Conservation (phyloP, 2,797 vertebrate genomes). For the Bradypus variegatus region DNA sequence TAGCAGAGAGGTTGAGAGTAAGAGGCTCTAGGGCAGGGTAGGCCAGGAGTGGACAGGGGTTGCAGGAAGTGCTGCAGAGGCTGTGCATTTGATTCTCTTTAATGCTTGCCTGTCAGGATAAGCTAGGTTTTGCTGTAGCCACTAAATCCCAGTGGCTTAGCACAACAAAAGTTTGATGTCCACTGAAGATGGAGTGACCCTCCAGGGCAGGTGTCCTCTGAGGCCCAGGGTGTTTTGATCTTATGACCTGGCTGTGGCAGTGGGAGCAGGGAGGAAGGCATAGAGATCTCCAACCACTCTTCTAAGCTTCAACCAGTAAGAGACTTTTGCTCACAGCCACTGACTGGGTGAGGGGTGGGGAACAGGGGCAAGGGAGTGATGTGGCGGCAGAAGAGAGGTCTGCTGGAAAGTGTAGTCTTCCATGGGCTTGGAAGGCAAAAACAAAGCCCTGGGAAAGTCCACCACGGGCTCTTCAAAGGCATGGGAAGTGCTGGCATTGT, state of each 20-base stretch:
- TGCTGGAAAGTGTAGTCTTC: background rate
- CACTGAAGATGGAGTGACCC: background rate
- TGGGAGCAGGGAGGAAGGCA: background rate
- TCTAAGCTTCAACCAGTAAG: background rate
- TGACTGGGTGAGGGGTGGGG: background rate
- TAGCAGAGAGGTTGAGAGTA: background rate
- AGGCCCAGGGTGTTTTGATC: background rate
- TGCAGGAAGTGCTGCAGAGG: background rate
- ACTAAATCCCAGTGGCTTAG: background rate
- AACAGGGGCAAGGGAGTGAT: background rate
- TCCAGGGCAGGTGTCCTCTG: background rate
- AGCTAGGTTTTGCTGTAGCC: background rate
- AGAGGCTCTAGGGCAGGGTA: background rate
- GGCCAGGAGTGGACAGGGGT: background rate
- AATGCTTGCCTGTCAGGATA: background rate
- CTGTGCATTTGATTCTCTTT: background rate
- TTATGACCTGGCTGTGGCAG: background rate
- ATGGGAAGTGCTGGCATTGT: background rate
- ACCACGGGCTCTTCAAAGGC: background rate
- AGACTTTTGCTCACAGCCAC: background rate
- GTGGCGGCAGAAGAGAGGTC: background rate
- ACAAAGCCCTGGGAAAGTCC: background rate
- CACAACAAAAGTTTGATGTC: background rate
- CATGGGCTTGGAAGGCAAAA: background rate
- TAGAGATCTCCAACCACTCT: background rate